phyloP scores from a whole-genome alignment of 2,888 invertebrate species.

The Camptogramma bilineatum region DNA sequence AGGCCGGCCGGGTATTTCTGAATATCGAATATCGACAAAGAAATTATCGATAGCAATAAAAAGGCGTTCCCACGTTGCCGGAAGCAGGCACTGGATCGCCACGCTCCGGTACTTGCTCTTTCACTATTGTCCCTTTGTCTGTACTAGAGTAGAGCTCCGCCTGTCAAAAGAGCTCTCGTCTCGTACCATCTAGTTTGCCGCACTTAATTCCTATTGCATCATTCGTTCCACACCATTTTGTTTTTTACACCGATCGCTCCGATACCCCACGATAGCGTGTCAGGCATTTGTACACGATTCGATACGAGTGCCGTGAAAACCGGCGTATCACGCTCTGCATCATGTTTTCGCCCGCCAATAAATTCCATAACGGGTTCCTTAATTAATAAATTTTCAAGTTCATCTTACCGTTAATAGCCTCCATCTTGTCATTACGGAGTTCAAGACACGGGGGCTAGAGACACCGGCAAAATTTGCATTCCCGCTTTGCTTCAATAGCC shows the following conservation, averaged over 20 bases:
- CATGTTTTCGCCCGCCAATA: slow-evolving; percentile 48
- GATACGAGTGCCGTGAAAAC: slow-evolving; percentile 47
- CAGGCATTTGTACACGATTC: slow-evolving; percentile 52
- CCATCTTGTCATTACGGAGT: slow-evolving; percentile 62
- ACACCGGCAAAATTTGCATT: slow-evolving; percentile 82
- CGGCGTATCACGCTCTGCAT: slow-evolving; percentile 51
- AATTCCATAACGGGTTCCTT: slow-evolving; percentile 36
- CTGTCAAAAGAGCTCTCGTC: slow-evolving; percentile 73
- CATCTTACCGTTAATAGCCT: slow-evolving; percentile 58
- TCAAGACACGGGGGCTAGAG: slow-evolving; percentile 67
- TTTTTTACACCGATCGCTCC: slow-evolving; percentile 62
- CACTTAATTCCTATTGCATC: slow-evolving; percentile 76
- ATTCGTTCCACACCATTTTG: slow-evolving; percentile 72
- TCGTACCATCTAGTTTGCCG: slow-evolving; percentile 74
- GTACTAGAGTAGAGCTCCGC: slow-evolving; percentile 64
- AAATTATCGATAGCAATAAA: slow-evolving; percentile 67
- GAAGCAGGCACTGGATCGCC: slow-evolving; percentile 74
- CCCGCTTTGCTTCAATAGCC: slow-evolving; percentile 74
- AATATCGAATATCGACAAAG: slow-evolving; percentile 58
- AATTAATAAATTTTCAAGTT: slow-evolving; percentile 54
- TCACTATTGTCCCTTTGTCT: slow-evolving; percentile 78
- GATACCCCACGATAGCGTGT: slow-evolving; percentile 56
- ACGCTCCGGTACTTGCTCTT: slow-evolving; percentile 80
- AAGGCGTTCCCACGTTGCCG: slow-evolving; percentile 79
- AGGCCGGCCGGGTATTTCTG: slow-evolving; percentile 41